A percentile compares a stretch with the other conserved stretches of the same genome.
Conservation (phyloP, 2,797 vertebrate genomes). For the Halcyon badia region DNA sequence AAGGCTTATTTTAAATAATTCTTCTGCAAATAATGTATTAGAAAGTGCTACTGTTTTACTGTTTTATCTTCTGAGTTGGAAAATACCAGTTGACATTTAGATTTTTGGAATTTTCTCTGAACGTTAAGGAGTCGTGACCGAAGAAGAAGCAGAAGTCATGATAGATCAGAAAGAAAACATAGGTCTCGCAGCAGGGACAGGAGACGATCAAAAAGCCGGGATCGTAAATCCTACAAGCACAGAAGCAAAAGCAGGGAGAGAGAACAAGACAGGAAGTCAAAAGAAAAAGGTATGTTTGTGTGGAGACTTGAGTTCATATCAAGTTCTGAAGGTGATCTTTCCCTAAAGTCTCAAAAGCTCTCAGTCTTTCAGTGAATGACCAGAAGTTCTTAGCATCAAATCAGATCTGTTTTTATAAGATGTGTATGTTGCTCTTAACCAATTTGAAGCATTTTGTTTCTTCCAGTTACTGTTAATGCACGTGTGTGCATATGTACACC, state of each 20-base stretch:
- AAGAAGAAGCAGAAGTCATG: conserved; percentile 90
- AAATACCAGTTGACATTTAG: neutral
- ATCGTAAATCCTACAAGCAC: conserved; percentile 93
- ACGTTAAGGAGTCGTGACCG: conserved; percentile 84
- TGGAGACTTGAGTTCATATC: conserved; percentile 5
- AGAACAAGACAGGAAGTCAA: conserved; percentile 93
- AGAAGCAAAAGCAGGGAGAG: conserved; percentile 93
- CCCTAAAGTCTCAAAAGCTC: neutral
- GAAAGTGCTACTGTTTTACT: neutral
- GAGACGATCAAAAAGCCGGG: conserved; percentile 92
- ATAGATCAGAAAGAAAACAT: conserved; percentile 93
- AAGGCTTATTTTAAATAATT: neutral
- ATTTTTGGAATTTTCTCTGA: conserved; percentile 15
- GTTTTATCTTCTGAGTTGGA: neutral
- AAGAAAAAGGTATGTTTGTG: conserved; percentile 92
- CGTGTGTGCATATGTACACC: fast-evolving
- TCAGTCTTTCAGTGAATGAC: neutral
- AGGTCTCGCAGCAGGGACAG: conserved; percentile 94
- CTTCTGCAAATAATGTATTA: neutral
- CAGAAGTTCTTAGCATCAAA: neutral
- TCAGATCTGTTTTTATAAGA: neutral
- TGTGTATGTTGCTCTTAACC: neutral
- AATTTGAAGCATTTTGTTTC: neutral
- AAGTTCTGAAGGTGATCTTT: neutral
- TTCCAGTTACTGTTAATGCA: neutral